These are phyloP conservation scores for Pomatostomus ruficeps DNA, from an alignment of 2,113 vertebrate species.

Conservation along the genomic window DNA sequence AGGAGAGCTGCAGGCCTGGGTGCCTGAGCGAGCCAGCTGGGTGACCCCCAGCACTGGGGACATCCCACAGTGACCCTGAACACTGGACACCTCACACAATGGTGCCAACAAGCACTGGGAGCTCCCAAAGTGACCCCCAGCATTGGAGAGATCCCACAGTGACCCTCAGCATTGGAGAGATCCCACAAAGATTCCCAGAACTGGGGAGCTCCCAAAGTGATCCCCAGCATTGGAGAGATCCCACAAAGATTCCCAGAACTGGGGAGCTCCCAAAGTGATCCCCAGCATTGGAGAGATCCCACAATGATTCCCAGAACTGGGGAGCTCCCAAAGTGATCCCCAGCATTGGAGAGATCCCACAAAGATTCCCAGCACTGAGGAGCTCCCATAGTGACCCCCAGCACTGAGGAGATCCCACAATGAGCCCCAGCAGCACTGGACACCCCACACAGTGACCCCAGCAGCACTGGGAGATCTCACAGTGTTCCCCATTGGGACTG, in stretches of 20 bases:
- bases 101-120: too few relatives aligned
- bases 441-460: background rate
- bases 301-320: background rate
- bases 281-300: background rate
- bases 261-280: too few relatives aligned
- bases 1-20: fast-evolving
- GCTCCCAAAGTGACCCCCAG: background rate
- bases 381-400: background rate
- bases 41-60: background rate
- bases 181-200: background rate
- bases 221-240: too few relatives aligned
- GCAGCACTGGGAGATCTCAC: background rate
- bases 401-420: background rate
- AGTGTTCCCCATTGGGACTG: background rate
- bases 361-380: background rate
- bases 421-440: background rate
- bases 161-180: background rate
- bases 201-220: background rate
- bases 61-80: background rate
- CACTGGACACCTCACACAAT: too few relatives aligned
- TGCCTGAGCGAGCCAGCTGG: background rate
- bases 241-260: background rate
- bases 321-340: background rate
- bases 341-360: background rate
- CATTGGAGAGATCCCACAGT: background rate